phyloP scores from a whole-genome alignment of 2,888 invertebrate species.

The Sarcophaga caerulescens region DNA sequence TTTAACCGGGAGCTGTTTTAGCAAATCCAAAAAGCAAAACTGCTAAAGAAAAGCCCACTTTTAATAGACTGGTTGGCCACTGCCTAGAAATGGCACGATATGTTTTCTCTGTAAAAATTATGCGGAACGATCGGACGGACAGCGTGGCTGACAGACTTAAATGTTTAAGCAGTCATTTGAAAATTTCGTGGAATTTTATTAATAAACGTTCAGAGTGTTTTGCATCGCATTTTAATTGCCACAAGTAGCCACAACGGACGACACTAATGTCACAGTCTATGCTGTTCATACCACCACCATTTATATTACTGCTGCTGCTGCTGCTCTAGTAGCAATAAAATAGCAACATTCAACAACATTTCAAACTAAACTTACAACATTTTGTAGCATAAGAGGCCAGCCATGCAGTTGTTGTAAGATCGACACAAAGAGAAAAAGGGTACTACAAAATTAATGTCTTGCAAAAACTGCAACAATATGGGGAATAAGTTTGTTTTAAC shows the following conservation, averaged over 20 bases:
- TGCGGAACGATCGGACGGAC: neutral
- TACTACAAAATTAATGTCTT: conserved; percentile 56
- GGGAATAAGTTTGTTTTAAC: conserved; percentile 27
- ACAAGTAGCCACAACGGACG: conserved; percentile 50
- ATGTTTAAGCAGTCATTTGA: conserved; percentile 50
- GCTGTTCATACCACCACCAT: too few species aligned
- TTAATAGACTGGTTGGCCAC: conserved; percentile 16
- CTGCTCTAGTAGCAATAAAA: conserved; percentile 40
- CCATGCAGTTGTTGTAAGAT: conserved; percentile 19
- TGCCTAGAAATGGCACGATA: neutral
- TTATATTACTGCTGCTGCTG: conserved; percentile 1
- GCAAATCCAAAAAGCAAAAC: neutral
- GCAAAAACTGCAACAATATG: conserved; percentile 36
- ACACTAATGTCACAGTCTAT: conserved; percentile 34
- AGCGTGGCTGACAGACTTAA: conserved; percentile 5
- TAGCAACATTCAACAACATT: conserved; percentile 29
- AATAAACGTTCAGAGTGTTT: neutral
- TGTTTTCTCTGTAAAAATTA: neutral
- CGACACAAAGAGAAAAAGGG: conserved; percentile 49
- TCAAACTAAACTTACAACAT: conserved; percentile 44
- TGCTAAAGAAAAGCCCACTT: conserved; percentile 33
- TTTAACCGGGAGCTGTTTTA: conserved; percentile 56
- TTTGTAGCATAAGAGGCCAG: conserved; percentile 42
- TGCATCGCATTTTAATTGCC: conserved; percentile 46
- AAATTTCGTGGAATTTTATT: conserved; percentile 49